phyloP scores from a whole-genome alignment of 2,113 vertebrate genomes.

The Gavialis gangeticus region DNA sequence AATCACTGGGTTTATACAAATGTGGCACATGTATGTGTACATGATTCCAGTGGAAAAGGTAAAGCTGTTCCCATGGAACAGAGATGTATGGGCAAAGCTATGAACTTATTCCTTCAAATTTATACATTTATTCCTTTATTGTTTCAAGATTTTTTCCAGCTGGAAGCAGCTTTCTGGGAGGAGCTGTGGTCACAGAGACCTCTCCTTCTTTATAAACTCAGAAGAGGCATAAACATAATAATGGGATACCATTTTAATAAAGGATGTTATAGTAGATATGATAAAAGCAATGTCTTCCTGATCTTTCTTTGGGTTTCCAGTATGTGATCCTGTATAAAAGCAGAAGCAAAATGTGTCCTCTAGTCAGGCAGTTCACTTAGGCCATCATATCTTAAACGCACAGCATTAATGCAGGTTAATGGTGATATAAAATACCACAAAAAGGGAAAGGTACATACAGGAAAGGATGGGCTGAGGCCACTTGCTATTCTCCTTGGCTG shows the following conservation, averaged over 20 bases:
- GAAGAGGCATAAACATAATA: neutral
- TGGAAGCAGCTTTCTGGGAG: neutral
- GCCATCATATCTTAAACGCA: conserved; percentile 1
- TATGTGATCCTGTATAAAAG: neutral
- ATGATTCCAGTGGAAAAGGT: neutral
- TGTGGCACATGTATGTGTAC: neutral
- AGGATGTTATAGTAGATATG: neutral
- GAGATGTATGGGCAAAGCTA: neutral
- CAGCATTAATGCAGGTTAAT: conserved; percentile 1
- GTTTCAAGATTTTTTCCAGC: neutral
- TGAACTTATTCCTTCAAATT: neutral
- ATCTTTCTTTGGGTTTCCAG: neutral
- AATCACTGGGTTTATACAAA: neutral
- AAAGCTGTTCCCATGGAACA: neutral
- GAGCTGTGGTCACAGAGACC: neutral
- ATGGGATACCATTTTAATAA: neutral
- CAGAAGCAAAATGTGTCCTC: conserved; percentile 2
- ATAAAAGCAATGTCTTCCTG: neutral
- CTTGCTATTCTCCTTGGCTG: neutral
- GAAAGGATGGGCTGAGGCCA: neutral
- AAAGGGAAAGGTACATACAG: neutral
- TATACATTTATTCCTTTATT: neutral
- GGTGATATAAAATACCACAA: neutral
- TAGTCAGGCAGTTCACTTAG: conserved; percentile 31
- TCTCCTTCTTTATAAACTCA: neutral